These are phyloP conservation scores for Parasteatoda tepidariorum DNA, from an alignment of 1,140 invertebrate genomes.

Conservation along the genomic window DNA sequence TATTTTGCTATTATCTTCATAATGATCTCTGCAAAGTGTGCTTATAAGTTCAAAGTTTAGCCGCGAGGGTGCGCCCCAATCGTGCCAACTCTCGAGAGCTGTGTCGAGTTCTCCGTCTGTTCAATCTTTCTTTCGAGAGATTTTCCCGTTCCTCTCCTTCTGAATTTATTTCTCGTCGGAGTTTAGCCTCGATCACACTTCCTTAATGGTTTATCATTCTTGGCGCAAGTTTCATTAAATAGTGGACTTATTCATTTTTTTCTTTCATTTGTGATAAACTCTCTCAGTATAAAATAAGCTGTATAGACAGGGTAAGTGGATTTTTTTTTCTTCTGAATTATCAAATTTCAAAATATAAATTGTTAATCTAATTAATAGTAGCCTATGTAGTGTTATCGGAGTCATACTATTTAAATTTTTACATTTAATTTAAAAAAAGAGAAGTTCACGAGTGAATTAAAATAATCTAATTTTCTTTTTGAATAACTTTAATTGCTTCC, in stretches of 20 bases:
- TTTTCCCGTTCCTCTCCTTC: neutral
- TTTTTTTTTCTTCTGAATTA: too few species aligned
- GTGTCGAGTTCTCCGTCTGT: conserved; percentile 3
- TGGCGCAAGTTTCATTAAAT: neutral
- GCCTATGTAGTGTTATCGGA: too few species aligned
- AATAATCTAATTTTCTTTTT: too few species aligned
- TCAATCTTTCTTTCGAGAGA: conserved; percentile 20
- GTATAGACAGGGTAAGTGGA: too few species aligned
- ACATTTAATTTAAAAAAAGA: too few species aligned
- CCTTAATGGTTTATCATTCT: neutral
- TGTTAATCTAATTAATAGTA: too few species aligned
- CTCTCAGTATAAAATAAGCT: too few species aligned
- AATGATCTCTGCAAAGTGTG: neutral
- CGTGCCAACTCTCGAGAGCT: conserved; percentile 22
- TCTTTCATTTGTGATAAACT: too few species aligned
- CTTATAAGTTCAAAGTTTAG: conserved; percentile 28
- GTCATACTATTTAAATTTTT: too few species aligned
- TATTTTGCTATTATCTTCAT: neutral
- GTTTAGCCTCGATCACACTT: conserved; percentile 13
- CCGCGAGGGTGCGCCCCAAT: conserved; percentile 28
- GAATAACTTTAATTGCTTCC: too few species aligned
- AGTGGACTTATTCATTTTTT: neutral
- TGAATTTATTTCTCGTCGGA: conserved; percentile 15
- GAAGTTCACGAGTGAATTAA: too few species aligned
- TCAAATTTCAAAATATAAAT: too few species aligned